Evolutionary conservation across 2,113 vertebrate genomes (phyloP), one percentile per base, ranked within the genome.

Genomic region (Lipotes vexillifer): DNA sequence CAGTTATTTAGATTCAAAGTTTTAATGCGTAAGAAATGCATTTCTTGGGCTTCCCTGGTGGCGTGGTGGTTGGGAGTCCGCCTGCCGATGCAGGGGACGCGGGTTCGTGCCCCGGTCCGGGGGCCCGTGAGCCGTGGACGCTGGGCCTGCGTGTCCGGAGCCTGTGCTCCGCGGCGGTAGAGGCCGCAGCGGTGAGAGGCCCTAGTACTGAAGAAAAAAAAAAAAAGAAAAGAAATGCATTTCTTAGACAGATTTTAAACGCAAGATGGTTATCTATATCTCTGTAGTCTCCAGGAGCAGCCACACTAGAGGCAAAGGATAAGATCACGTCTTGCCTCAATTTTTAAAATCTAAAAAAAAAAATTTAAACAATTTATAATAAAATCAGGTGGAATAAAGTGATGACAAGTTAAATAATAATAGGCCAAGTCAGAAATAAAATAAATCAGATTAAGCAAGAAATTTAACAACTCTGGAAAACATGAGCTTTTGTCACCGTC

Each of bases 351-450:
- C 36, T 57, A 41, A 92, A 83, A 38, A 92, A 83, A 38, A n/a
- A 33, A 12, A 61, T 14, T 31, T 57, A 29, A 81, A 61, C 1
- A 88, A 52, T 25, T 49, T 72, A 29, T 78, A 46, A 46, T 69
- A 86, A 75, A 81, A 41, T 71, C 13, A 80, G 1, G 17, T 74
- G 44, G 15, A 75, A 66, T 90, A 92, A 97, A 96, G 31, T 69
- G 13, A 92, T 68, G 27, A 49, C 44, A 69, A 71, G 12, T 75
- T 92, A 88, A 90, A 41, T 87, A 5, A 49, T 80, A 9, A 41
- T 57, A 90, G n/a, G 3, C 11, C n/a, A 96, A 84, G 33, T 91
- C n/a, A 93, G 21, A 97, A 92, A 81, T 91, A 82, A 94, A 59
- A 88, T 72, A 55, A 66, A 23, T 38, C 33, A 90, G 6, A 74